Conservation (phyloP, 2,888 invertebrate species). For the Tipula lateralis region DNA sequence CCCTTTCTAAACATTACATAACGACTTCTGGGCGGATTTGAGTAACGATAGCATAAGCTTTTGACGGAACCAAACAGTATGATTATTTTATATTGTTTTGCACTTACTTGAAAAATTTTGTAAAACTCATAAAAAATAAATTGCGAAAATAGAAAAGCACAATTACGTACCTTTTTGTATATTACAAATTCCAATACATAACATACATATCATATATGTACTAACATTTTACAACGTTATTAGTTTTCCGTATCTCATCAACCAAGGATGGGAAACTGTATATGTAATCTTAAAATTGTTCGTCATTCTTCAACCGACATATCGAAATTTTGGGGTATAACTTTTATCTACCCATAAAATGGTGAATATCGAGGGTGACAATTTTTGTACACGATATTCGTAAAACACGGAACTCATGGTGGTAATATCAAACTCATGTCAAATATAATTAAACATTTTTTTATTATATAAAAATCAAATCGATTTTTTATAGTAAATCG, state of each 20-base stretch:
- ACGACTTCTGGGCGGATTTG: too few relatives aligned
- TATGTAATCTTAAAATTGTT: not conserved
- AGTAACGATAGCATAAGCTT: too few relatives aligned
- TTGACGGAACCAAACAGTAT: too few relatives aligned
- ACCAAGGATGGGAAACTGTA: not conserved
- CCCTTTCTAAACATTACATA: too few relatives aligned
- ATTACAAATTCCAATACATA: not conserved
- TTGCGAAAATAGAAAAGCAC: not conserved
- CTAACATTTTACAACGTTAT: not conserved
- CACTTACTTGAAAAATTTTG: too few relatives aligned
- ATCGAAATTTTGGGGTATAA: not conserved
- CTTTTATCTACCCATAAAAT: not conserved
- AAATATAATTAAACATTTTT: not conserved
- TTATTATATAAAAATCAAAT: not conserved
- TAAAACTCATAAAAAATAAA: not conserved
- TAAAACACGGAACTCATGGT: not conserved
- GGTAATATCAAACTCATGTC: not conserved
- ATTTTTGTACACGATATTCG: not conserved
- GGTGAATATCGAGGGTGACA: not conserved
- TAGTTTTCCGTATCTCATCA: not conserved
- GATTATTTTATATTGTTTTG: too few relatives aligned
- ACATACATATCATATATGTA: not conserved
- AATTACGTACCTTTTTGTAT: not conserved
- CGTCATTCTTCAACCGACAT: not conserved
- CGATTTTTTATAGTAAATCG: constrained; percentile 44